Evolutionary conservation across 2,888 invertebrate species (phyloP).

Genomic region (Idaea aversata): DNA sequence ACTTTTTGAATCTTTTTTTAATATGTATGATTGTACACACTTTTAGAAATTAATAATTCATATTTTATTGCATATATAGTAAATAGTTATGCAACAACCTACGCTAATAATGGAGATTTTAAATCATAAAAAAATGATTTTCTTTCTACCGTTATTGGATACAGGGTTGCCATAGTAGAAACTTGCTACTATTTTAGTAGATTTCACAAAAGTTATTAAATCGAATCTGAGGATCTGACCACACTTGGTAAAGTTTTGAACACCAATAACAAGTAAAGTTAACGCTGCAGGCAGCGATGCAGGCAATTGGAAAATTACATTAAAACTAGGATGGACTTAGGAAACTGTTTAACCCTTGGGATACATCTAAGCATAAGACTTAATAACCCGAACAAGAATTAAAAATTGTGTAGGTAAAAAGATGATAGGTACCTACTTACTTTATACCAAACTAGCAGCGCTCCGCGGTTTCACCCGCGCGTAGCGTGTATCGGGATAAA

Average conservation of each 20-base stretch:
- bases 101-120: conserved; percentile 2
- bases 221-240: conserved; percentile 3
- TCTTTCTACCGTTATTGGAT: not conserved
- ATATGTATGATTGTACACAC: not conserved
- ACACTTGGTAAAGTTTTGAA: conserved; percentile 17
- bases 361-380: conserved; percentile 19
- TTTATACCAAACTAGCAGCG: too few relatives aligned
- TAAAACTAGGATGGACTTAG: conserved; percentile 55
- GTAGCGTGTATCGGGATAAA: too few relatives aligned
- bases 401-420: conserved; percentile 20
- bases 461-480: too few relatives aligned
- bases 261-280: conserved; percentile 32
- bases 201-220: not conserved
- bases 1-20: not conserved
- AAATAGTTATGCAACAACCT: not conserved
- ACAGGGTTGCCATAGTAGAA: conserved; percentile 9
- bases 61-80: conserved; percentile 2
- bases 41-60: not conserved
- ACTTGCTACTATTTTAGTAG: conserved; percentile 10
- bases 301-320: conserved; percentile 55
- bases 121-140: conserved; percentile 6
- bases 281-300: conserved; percentile 35
- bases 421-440: too few relatives aligned
- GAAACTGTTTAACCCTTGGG: conserved; percentile 30
- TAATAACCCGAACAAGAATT: not conserved